Conservation (phyloP, 2,113 vertebrate genomes). For the Melanerpes aurifrons region DNA sequence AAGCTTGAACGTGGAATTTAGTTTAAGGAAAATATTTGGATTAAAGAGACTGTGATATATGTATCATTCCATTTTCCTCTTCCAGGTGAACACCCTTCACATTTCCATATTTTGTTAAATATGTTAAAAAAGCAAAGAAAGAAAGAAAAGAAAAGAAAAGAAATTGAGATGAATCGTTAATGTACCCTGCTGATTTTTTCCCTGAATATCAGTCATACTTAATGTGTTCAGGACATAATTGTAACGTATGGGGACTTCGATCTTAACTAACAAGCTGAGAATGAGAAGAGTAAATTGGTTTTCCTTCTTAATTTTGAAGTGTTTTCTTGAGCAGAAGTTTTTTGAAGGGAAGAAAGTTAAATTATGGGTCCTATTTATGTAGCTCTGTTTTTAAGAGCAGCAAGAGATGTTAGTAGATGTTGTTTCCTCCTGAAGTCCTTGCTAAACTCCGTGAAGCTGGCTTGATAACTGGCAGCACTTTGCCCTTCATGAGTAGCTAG, state of each 20-base stretch:
- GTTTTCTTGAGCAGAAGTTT: constrained; percentile 26
- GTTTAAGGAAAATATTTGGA: constrained; percentile 30
- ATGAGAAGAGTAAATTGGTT: constrained; percentile 46
- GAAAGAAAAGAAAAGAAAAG: neutral
- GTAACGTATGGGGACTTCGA: constrained; percentile 28
- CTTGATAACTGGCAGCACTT: neutral
- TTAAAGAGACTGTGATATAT: constrained; percentile 3
- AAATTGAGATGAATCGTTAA: constrained; percentile 5
- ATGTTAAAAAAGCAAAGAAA: neutral
- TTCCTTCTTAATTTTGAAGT: constrained; percentile 44
- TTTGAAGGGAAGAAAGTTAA: constrained; percentile 18
- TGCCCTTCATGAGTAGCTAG: constrained; percentile 8
- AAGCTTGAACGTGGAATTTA: constrained; percentile 28
- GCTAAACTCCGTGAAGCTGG: neutral
- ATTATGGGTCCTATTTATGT: constrained; percentile 28
- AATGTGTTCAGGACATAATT: constrained; percentile 40
- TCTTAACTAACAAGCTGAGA: constrained; percentile 38
- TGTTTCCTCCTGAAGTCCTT: neutral
- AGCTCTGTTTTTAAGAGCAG: constrained; percentile 32
- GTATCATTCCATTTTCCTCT: neutral
- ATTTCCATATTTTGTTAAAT: constrained; percentile 25
- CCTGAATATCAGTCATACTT: constrained; percentile 27
- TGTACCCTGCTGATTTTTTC: neutral
- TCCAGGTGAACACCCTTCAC: neutral
- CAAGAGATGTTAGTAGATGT: neutral